Conservation (phyloP, 2,888 invertebrate species). For the Craniophora ligustri region DNA sequence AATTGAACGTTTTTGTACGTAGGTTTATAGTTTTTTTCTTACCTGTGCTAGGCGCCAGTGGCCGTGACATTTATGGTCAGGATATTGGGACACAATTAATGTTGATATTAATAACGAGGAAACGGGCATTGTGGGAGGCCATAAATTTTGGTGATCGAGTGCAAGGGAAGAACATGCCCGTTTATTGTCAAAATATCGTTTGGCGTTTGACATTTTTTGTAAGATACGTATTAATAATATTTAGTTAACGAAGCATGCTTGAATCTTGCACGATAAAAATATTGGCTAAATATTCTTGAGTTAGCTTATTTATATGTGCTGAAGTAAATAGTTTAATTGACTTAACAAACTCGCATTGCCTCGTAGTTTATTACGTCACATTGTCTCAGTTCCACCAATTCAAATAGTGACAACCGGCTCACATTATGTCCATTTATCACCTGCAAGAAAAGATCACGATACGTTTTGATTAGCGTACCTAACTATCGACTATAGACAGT, state of each 20-base stretch:
- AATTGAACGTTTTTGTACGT: conserved; percentile 78
- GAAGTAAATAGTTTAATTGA: too few species aligned
- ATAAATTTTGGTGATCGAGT: conserved; percentile 81
- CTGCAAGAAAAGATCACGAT: conserved; percentile 14
- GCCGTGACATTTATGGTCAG: conserved; percentile 86
- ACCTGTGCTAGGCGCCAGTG: conserved; percentile 88
- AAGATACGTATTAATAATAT: too few species aligned
- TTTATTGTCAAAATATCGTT: conserved; percentile 77
- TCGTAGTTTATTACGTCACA: too few species aligned
- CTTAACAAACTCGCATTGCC: too few species aligned
- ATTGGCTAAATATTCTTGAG: too few species aligned
- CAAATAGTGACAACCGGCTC: neutral
- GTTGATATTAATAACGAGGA: conserved; percentile 86
- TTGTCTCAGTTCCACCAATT: too few species aligned
- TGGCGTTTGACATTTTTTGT: conserved; percentile 65
- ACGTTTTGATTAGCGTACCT: conserved; percentile 43
- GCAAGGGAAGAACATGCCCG: conserved; percentile 66
- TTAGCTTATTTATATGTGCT: too few species aligned
- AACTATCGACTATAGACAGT: conserved; percentile 38
- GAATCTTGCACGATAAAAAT: too few species aligned
- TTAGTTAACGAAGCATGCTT: too few species aligned
- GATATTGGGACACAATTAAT: conserved; percentile 87
- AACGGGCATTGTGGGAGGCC: conserved; percentile 72
- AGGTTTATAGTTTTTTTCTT: conserved; percentile 77
- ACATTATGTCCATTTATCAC: neutral